Evolutionary conservation across 2,888 invertebrate species (phyloP), one percentile per base, ranked within the genome.

Genomic region (Congeria kusceri): DNA sequence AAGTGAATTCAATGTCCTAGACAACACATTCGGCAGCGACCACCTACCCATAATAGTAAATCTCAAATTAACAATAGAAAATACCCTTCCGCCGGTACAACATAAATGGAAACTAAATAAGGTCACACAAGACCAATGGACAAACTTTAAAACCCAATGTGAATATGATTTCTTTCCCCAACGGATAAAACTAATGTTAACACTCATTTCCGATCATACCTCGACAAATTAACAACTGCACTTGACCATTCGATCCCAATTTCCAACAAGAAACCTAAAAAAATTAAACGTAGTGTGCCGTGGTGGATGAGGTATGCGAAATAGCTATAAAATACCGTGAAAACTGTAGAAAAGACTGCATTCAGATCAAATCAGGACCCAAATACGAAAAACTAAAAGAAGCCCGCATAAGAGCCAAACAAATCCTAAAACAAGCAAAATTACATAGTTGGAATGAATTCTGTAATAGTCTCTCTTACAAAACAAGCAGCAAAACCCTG

Each of bases 221-320:
- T 39, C 9, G 15, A 39, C 15, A 39, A 39, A 39, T 15, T 39
- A 11, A 56, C 56, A 13, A 56, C 27, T 13, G 27, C 27, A n/a
- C 56, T 25, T 18, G 27, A 56, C 56, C 11, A 56, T 25, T 27
- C 56, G 11, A 27, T 27, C 13, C 23, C 23, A 18, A 56, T 23
- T 18, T 9, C 15, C 56, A 56, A 27, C 23, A 27, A 23, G n/a
- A 56, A 56, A 56, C 56, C 27, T 23, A 23, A 56, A 56, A 56
- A 56, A 56, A 56, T 56, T 56, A 25, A 56, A 25, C 23, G 27
- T 1, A 11, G 15, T 18, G 27, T 25, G 13, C 56, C 27, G 9
- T 56, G 56, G 56, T 56, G 56, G 56, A 56, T n/a, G 56, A 56
- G 23, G 56, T 18, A 56, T 56, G 56, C 18, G 27, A 23, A 56